Evolutionary conservation across 1,140 invertebrate genomes (phyloP), one percentile per base, ranked within the genome.

Genomic region (Drosophila athabasca): DNA sequence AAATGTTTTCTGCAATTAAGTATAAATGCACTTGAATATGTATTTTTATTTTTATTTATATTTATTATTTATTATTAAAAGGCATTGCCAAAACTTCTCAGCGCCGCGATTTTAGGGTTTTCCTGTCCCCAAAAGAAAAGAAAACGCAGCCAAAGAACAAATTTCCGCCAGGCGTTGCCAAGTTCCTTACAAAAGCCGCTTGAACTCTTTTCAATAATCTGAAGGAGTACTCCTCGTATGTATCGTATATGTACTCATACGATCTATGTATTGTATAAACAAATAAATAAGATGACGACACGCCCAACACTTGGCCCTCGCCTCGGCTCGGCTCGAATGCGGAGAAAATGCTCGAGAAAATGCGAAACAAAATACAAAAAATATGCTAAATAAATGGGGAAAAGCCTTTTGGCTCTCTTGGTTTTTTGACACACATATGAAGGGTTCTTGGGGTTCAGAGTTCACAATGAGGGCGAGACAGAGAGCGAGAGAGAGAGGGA

Each of bases 141-240:
- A 15, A 69, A 41, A 48, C 24, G 44, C 68, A 69, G 66, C 50
- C 66, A 69, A 57, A 39, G 51, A 69, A 73, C 76, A 74, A 60
- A 81, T 75, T 87, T 85, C 83, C 78, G 74, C 39, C 41, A 15
- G 58, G 71, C 58, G 62, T 66, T 84, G 61, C 69, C 76, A 79
- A 79, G 57, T 85, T 46, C 39, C 39, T 22, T 39, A 54, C 59
- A 61, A 77, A 72, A 57, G 74, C 51, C 69, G 57, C 61, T 82
- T 80, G 62, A 85, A 87, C 69, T 85, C 78, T 82, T 85, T 77
- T 82, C 78, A 87, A 87, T 85, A 78, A 82, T 75, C 67, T 70
- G 57, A 66, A 82, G 52, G 81, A 81, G 76, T 39, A 13, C 35
- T 39, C 35, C 17, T 1, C 1, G 35, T 4, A 39, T 39, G 35